Base-by-base conservation (phyloP, 2,888 invertebrate species). In the Oligia fasciuncula region DNA sequence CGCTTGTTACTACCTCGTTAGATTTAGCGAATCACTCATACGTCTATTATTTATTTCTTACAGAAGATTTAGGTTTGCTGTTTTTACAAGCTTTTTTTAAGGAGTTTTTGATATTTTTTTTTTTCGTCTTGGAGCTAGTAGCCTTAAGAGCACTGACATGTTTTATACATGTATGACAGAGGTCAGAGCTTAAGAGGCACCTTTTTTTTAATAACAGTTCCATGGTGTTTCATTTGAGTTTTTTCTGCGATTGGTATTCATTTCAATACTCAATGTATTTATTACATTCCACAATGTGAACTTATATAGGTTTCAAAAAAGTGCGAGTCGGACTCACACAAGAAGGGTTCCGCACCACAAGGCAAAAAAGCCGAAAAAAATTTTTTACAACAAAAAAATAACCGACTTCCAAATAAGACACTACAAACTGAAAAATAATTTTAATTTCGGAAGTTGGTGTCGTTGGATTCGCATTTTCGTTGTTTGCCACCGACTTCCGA, bases 1-100 rank as follows among this genome's bases (percentile, higher is more conserved):
- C 84, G 90, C 91, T 93, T 93, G 93, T 94, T 94, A 93, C 93
- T 91, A 90, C 91, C 93, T 94, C 92, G 92, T 94, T 94, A 92
- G 91, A 94, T 94, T 94, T 94, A 94, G 91, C 90, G 87, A 81
- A 87, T 86, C 83, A 80, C 82, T 87, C 87, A 82, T 86, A 88
- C 83, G 84, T 83, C 80, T 72, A 69, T 85, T 78, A 79, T 79
- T 81, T 85, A 77, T 85, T 71, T 77, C 77, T 81, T 84, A 40
- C 73, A 35, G 72, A 73, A 70, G 74, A 76, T 84, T 77, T 77
- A 69, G 72, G 68, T 74, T 73, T 23, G n/a, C 40, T 29, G 46
- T 43, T 57, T 43, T 78, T 13, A 29, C 29, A 29, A 29, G 29
- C 54, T 67, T 40, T 40, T 40, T 40, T 57, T 13, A 6, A 68